Percentiles rank a stretch among this genome's conserved stretches.
Evolutionary conservation across 2,888 invertebrate species (phyloP).

Genomic region (Hymenopus coronatus): DNA sequence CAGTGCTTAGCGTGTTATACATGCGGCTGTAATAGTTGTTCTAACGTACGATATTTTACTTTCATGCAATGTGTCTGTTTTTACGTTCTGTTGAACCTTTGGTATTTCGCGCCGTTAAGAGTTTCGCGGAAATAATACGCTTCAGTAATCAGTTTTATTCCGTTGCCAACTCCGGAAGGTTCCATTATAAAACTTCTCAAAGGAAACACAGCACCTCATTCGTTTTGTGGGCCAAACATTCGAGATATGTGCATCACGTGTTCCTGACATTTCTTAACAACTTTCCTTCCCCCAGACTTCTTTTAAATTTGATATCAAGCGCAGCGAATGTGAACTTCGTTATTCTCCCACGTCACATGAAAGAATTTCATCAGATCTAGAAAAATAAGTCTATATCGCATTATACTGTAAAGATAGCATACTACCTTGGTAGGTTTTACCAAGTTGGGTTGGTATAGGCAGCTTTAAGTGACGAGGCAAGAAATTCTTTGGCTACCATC

Average conservation of each 20-base stretch:
- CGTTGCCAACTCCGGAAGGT: neutral
- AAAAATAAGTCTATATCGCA: neutral
- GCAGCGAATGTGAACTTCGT: neutral
- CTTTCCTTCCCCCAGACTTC: neutral
- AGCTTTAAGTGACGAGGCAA: too few species aligned
- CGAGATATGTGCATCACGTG: neutral
- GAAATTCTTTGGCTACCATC: too few species aligned
- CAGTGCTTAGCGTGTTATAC: too few species aligned
- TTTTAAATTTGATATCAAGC: neutral
- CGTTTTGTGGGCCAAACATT: neutral
- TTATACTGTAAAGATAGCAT: too few species aligned
- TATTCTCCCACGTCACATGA: neutral
- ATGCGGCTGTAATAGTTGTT: too few species aligned
- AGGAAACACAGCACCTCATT: neutral
- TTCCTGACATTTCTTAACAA: neutral
- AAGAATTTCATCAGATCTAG: neutral
- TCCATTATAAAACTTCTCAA: neutral
- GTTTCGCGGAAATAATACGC: neutral
- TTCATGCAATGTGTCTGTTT: too few species aligned
- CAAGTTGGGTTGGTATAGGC: too few species aligned
- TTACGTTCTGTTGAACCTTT: too few species aligned
- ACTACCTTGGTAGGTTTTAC: too few species aligned
- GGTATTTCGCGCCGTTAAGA: too few species aligned
- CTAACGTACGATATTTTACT: too few species aligned
- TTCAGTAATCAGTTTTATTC: neutral